phyloP scores from a whole-genome alignment of 2,113 vertebrate genomes.

The Scortum barcoo region DNA sequence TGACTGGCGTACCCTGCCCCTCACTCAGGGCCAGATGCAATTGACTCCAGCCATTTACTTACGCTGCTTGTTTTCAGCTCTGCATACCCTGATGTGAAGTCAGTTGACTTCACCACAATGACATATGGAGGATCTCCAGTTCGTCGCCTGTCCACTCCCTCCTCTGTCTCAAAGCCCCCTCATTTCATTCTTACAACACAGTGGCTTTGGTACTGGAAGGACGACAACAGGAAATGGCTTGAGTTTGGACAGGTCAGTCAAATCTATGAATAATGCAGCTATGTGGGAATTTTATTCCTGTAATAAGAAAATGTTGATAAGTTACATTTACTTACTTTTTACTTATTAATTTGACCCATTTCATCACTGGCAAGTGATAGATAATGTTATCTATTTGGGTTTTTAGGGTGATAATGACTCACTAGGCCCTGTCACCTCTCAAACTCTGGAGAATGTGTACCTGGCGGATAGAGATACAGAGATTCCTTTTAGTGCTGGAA shows the following conservation, averaged over 20 bases:
- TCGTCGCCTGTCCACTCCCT: conserved; percentile 91
- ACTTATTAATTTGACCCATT: no score
- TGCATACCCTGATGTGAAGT: rapidly evolving
- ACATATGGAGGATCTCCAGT: conserved; percentile 70
- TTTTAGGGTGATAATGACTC: conserved; percentile 41
- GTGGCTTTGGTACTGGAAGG: conserved; percentile 95
- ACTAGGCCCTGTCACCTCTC: conserved; percentile 60
- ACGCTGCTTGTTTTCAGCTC: conserved; percentile 40
- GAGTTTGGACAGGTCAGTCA: conserved; percentile 91
- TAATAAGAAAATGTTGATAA: no score
- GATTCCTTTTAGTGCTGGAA: conserved; percentile 60
- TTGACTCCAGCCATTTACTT: no score
- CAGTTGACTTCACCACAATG: conserved; percentile 87
- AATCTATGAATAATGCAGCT: neutral
- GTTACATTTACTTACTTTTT: no score
- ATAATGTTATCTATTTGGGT: no score
- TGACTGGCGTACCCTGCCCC: no score
- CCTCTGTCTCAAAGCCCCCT: conserved; percentile 89
- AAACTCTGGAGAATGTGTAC: conserved; percentile 77
- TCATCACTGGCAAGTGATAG: no score
- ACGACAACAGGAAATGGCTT: conserved; percentile 86
- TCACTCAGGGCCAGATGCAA: no score
- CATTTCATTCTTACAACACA: conserved; percentile 93
- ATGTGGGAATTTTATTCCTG: no score
- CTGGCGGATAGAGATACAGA: conserved; percentile 64